Percentiles rank a stretch among this genome's conserved stretches.
These are phyloP conservation scores for Drosophila kurseongensis DNA, from an alignment of 1,140 invertebrate genomes.

Conservation along the genomic window DNA sequence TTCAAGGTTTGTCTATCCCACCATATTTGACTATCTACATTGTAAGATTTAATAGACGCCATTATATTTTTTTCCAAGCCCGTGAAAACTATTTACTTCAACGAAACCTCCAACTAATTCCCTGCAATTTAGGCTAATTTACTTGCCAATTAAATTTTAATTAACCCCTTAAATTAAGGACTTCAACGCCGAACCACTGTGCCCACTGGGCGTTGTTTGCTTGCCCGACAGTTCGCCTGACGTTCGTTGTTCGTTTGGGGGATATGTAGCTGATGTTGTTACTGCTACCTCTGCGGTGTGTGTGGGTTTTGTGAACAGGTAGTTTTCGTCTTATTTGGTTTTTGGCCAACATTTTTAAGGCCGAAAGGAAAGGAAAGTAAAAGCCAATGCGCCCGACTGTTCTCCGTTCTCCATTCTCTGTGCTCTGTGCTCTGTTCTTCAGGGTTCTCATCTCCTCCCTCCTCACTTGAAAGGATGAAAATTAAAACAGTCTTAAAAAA, in stretches of 20 bases:
- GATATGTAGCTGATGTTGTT: constrained; percentile 30
- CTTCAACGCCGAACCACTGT: constrained; percentile 32
- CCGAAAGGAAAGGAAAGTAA: constrained; percentile 66
- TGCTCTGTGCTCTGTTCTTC: background rate
- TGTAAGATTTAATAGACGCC: background rate
- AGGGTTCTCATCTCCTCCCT: background rate
- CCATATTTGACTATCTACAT: too few relatives aligned
- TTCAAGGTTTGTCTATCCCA: too few relatives aligned
- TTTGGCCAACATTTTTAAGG: constrained; percentile 76
- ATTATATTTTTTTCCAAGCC: background rate
- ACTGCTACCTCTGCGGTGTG: constrained; percentile 53
- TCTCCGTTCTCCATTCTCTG: background rate
- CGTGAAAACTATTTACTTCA: constrained; percentile 14
- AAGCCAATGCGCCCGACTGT: constrained; percentile 51
- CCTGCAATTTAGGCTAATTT: constrained; percentile 17
- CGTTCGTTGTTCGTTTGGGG: constrained; percentile 44
- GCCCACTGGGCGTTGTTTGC: constrained; percentile 35
- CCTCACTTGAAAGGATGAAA: constrained; percentile 46
- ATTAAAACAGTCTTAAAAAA: constrained; percentile 81
- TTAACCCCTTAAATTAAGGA: constrained; percentile 19
- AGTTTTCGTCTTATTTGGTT: constrained; percentile 70
- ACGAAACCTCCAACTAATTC: constrained; percentile 3
- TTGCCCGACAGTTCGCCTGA: constrained; percentile 40
- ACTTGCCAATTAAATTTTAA: constrained; percentile 30
- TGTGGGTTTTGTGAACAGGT: constrained; percentile 79